Base-by-base conservation (phyloP, 2,113 vertebrate genomes). In the Percina caprodes region DNA sequence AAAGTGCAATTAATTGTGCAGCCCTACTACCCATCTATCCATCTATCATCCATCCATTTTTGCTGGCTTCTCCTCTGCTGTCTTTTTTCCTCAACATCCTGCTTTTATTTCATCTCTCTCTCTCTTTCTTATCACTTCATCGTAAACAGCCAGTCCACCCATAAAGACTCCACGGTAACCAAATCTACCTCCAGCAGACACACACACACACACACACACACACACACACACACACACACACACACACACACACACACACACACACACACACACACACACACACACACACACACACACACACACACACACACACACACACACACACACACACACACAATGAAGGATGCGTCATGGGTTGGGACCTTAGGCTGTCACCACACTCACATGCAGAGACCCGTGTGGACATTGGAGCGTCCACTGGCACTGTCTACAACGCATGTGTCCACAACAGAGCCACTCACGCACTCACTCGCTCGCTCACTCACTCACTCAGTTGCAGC, bases 131-230 rank as follows among this genome's bases (percentile, higher is more conserved):
- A 71, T 87, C 84, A 49, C 74, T 69, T 86, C 77, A 71, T 84
- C 49, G 67, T 24, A 69, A 84, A 81, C 78, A 77, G 69, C 16
- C 74, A 69, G 83, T 89, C 89, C 88, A 84, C 85, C 80, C 88
- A 91, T 78, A 73, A 69, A 77, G 84, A 69, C 79, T 26, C 88
- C 79, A 90, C 85, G 87, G 89, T 61, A 90, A 92, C 87, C 77
- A 78, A 69, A 88, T 74, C 78, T 60, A 82, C 77, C 60, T 82
- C 65, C 86, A 84, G 82, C 72, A 71, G 61, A 19, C 80, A 39
- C 12, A 26, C 49, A 23, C 61, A 56, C 58, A 66, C 67, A 77
- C 45, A 60, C 59, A 77, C 80, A 58, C 59, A 75, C 69, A 81
- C 67, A 79, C 74, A 73, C 61, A 66, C 59, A 74, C 59, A 79